Evolutionary conservation across 2,888 invertebrate genomes (phyloP).

Genomic region (Taphrorychus bicolor): DNA sequence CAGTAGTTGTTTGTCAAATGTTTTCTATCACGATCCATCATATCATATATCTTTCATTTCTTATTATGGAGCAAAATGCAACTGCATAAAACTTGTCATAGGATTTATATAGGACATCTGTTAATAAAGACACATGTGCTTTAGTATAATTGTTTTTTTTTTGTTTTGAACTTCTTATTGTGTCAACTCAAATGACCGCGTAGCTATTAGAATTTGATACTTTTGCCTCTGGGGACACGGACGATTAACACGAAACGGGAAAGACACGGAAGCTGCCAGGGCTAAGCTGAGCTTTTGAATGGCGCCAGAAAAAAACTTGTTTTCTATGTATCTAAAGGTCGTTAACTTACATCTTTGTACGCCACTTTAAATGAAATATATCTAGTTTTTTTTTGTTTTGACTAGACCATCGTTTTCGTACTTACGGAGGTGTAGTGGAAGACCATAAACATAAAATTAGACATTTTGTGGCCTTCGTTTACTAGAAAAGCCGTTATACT

Average conservation of each 20-base stretch:
- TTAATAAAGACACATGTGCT: not conserved
- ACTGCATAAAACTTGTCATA: too few relatives aligned
- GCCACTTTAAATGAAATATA: too few relatives aligned
- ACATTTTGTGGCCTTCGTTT: too few relatives aligned
- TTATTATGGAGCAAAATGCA: too few relatives aligned
- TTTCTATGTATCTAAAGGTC: not conserved
- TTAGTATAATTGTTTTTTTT: conserved; percentile 1
- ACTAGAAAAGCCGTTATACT: too few relatives aligned
- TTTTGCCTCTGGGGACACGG: not conserved
- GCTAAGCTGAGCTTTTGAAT: not conserved
- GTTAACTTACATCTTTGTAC: not conserved
- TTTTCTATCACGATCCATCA: too few relatives aligned
- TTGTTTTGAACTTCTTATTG: not conserved
- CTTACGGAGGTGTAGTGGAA: too few relatives aligned
- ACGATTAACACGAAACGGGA: conserved; percentile 5
- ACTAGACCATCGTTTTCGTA: too few relatives aligned
- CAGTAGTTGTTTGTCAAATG: too few relatives aligned
- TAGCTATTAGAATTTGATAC: conserved; percentile 5
- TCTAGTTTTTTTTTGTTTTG: too few relatives aligned
- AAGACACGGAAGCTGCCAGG: conserved; percentile 8
- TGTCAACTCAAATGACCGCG: not conserved
- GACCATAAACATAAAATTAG: too few relatives aligned
- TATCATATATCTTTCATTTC: too few relatives aligned
- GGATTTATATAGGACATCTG: not conserved
- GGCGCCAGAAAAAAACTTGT: not conserved